Evolutionary conservation across 2,797 vertebrate genomes (phyloP), one percentile per base, ranked within the genome.

Genomic region (Phylloscopus collybita): DNA sequence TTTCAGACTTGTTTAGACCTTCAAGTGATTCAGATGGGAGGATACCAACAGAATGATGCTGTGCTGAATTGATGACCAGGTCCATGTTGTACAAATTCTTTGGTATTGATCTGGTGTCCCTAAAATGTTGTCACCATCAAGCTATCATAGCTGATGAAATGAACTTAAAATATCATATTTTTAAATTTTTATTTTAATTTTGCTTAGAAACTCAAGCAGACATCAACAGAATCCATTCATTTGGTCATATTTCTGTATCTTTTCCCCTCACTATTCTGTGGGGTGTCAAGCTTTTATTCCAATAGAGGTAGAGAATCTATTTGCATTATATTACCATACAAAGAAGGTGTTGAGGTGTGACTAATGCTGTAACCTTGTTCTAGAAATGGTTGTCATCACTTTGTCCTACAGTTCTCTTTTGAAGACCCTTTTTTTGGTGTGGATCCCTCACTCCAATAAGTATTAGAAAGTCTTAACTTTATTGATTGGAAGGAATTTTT

Each of bases 391-490:
- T 75, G 17, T 32, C 27, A 42, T 54, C 11, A 13, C 23, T 53
- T 86, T 44, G 54, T 72, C 19, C 47, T 82, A 3, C 40, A 54
- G 17, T 50, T 89, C 13, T 26, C 23, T 65, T 69, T 44, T 73
- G 50, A 73, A 59, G 18, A 3, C 0, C 0, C 1, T 15, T 60
- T 78, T 45, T 29, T 12, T 3, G 4, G 11, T 20, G 29, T 53
- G 16, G 6, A 11, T 54, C 13, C 59, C 17, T 10, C 13, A 16
- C 13, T 1, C 5, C 18, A 32, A 1, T 26, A 59, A n/a, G 5
- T 44, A n/a, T 74, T 86, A 36, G 9, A 42, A 70, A 67, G 10
- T 83, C 38, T 60, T 54, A 59, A 29, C 17, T 70, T 79, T 60
- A 16, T 23, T 61, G 8, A 27, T 73, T 59, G 59, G 49, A 70